Percentiles rank a stretch among this genome's conserved stretches.
phyloP scores from a whole-genome alignment of 2,888 invertebrate genomes.

The Hofmannophila pseudospretella region DNA sequence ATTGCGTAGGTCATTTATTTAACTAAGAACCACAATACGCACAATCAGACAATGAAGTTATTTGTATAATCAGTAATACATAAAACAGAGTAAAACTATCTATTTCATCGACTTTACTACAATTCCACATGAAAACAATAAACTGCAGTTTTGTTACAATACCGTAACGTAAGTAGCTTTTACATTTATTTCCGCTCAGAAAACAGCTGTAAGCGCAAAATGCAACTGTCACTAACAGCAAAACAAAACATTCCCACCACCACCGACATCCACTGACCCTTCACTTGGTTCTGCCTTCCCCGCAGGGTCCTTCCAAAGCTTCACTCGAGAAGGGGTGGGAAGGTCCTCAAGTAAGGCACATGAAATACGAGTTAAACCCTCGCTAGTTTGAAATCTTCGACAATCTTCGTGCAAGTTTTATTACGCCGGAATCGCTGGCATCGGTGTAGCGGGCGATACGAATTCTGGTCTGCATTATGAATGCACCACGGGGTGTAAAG shows the following conservation, averaged over 20 bases:
- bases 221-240: conserved; percentile 3
- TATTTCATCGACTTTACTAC: no score
- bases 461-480: conserved; percentile 30
- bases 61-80: no score
- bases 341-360: conserved; percentile 13
- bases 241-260: conserved; percentile 2
- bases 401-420: conserved; percentile 27
- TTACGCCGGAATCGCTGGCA: conserved; percentile 19
- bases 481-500: conserved; percentile 20
- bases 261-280: background rate
- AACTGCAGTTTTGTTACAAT: background rate
- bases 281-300: background rate
- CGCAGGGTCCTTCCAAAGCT: background rate
- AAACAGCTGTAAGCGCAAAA: conserved; percentile 1
- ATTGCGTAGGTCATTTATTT: no score
- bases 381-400: conserved; percentile 16
- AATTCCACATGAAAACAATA: background rate
- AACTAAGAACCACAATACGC: no score
- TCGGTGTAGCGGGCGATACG: conserved; percentile 17
- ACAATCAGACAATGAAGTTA: no score
- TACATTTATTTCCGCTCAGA: background rate
- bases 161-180: no score
- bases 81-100: no score
- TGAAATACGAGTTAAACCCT: conserved; percentile 17
- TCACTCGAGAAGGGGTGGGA: background rate